Evolutionary conservation across 1,140 invertebrate genomes (phyloP).

Genomic region (Macrobrachium nipponense): DNA sequence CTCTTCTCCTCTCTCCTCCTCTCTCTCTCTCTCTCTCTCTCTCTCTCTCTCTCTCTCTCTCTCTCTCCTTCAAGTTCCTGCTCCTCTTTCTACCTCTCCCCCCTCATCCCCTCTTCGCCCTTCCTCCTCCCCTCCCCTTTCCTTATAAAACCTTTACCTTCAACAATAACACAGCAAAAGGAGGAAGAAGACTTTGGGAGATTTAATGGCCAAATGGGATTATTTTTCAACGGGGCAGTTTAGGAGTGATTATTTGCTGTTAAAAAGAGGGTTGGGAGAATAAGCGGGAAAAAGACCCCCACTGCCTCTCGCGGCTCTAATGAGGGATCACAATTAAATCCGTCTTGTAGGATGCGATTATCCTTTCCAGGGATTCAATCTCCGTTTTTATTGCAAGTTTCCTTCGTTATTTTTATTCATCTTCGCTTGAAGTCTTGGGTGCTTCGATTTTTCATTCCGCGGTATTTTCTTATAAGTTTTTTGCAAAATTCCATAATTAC

Average conservation of each 20-base stretch:
- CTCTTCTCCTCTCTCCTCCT: not conserved
- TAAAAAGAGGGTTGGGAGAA: not conserved
- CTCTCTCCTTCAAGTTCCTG: too few species aligned
- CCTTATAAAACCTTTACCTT: too few species aligned
- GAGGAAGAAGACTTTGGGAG: not conserved
- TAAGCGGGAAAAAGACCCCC: not conserved
- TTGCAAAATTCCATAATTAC: too few species aligned
- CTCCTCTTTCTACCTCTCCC: not conserved
- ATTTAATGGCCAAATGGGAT: conserved; percentile 42
- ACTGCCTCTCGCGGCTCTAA: not conserved
- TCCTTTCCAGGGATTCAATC: too few species aligned
- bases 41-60: not conserved
- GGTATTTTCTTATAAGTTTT: too few species aligned
- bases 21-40: not conserved
- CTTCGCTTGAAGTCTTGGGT: too few species aligned
- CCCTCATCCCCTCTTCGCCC: not conserved
- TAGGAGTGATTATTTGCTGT: not conserved
- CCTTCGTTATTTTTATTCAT: too few species aligned
- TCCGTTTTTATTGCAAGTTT: too few species aligned
- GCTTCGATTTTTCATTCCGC: too few species aligned
- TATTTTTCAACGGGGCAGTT: conserved; percentile 47
- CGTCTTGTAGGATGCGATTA: too few species aligned
- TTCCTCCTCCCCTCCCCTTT: not conserved
- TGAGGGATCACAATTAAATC: too few species aligned
- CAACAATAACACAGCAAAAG: not conserved